Evolutionary conservation across 2,888 invertebrate species (phyloP).

Genomic region (Caenorhabditis doughertyi): DNA sequence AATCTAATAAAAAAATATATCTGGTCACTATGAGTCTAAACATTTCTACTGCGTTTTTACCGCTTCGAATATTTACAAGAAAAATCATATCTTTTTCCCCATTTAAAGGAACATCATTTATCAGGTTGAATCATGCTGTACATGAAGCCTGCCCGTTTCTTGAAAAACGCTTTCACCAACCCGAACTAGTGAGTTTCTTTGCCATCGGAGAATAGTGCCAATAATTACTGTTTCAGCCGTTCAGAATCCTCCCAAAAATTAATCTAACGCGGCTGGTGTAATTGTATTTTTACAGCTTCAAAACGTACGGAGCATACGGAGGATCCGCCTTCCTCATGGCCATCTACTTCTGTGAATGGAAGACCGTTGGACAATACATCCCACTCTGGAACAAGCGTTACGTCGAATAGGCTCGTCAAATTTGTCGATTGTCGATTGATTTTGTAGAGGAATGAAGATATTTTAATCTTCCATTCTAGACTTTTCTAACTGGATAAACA

Average conservation of each 20-base stretch:
- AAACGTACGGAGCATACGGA: conserved; percentile 76
- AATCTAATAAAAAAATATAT: conserved; percentile 46
- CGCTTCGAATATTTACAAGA: conserved; percentile 3
- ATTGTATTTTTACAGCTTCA: conserved; percentile 62
- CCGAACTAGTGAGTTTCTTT: conserved; percentile 71
- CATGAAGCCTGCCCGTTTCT: conserved; percentile 75
- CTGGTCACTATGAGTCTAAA: not conserved
- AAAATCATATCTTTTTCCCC: too few relatives aligned
- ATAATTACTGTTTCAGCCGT: too few relatives aligned
- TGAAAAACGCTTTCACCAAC: conserved; percentile 79
- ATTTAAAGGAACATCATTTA: not conserved
- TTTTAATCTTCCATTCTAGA: conserved; percentile 21
- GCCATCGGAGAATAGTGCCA: not conserved
- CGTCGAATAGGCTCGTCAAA: conserved; percentile 58
- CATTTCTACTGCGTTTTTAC: conserved; percentile 3
- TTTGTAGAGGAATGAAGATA: conserved; percentile 17
- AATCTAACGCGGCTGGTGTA: too few relatives aligned
- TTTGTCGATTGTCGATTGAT: conserved; percentile 10
- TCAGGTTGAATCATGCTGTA: conserved; percentile 70
- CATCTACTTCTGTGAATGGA: conserved; percentile 82
- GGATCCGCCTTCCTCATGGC: conserved; percentile 76
- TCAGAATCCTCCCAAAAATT: not conserved
- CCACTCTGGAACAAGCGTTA: conserved; percentile 79
- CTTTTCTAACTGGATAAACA: conserved; percentile 23
- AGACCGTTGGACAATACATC: conserved; percentile 79